Base-by-base conservation (phyloP, 1,140 invertebrate genomes). In the Drosophila santomea region DNA sequence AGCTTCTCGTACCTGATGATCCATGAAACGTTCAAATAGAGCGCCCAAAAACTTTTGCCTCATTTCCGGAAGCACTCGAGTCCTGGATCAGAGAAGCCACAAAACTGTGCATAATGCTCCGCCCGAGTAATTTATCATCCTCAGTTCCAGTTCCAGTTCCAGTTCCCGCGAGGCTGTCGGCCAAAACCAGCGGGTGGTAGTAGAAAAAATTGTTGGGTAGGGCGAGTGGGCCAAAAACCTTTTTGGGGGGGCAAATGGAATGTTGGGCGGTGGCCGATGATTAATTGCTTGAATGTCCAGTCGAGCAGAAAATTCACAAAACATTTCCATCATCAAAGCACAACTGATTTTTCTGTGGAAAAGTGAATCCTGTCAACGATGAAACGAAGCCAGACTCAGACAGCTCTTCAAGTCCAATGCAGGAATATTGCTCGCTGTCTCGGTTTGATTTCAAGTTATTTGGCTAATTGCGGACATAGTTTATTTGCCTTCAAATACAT, bases 231-330 rank as follows among this genome's bases (percentile, higher is more conserved):
- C 45, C 39, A 7, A 66, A 86, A 86, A 64, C 66, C 84, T 82
- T 88, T 86, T 73, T 79, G 28, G 28, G 7, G 28, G 7, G 62
- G 55, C 64, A 45, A 79, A 52, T 47, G 47, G 62, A 12, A 43
- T 57, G 61, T 57, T 41, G 36, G 47, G 3, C 12, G 20, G 12
- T 28, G 12, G 58, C 75, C 86, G 67, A 83, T 88, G 83, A 88
- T 88, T 88, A 88, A 88, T 89, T 88, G 84, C 79, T 59, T 66
- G 78, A 78, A 57, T 78, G 76, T 57, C 60, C 76, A 80, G 82
- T 89, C 62, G 61, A 68, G 80, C 58, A 44, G 79, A 48, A 83
- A 79, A 88, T 89, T 80, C 81, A 76, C 67, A 73, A 75, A 74
- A 81, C 63, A 77, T 77, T 72, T 82, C 59, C 54, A 83, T 74